phyloP scores from a whole-genome alignment of 35 echinoderm and acorn worm genomes.

The Ophiothrix spiculata region DNA sequence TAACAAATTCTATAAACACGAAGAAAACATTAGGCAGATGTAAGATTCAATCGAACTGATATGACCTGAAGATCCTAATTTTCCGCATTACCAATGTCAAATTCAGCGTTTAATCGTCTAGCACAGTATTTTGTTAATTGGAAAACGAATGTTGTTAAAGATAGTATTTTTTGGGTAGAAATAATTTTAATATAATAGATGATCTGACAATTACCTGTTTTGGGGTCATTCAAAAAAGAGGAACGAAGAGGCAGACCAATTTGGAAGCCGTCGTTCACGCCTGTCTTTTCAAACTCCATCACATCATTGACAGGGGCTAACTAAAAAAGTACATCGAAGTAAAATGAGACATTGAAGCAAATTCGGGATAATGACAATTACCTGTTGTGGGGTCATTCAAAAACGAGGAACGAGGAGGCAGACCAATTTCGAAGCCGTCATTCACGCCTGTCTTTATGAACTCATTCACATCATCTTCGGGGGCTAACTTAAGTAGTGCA shows the following conservation, averaged over 20 bases:
- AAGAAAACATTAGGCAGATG: too few species aligned
- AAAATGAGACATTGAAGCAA: conserved; percentile 12
- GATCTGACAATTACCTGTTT: not conserved
- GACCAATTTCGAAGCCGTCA: conserved; percentile 9
- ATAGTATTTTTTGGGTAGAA: too few species aligned
- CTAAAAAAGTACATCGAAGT: not conserved
- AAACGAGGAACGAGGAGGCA: not conserved
- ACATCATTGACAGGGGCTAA: not conserved
- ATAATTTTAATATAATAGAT: too few species aligned
- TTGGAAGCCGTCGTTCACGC: not conserved
- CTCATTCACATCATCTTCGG: not conserved
- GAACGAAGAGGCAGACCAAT: not conserved
- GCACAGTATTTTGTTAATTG: too few species aligned
- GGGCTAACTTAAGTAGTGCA: not conserved
- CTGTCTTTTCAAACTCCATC: not conserved
- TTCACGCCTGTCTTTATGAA: not conserved
- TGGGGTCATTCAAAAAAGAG: not conserved
- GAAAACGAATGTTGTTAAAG: too few species aligned
- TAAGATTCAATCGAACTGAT: too few species aligned
- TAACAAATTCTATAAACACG: too few species aligned
- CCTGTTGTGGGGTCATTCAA: conserved; percentile 6
- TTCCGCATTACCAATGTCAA: too few species aligned
- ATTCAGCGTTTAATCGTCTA: too few species aligned
- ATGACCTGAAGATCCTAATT: too few species aligned
- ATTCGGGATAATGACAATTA: not conserved